Base-by-base conservation (phyloP, 2,888 invertebrate genomes). In the Heliconius sara region DNA sequence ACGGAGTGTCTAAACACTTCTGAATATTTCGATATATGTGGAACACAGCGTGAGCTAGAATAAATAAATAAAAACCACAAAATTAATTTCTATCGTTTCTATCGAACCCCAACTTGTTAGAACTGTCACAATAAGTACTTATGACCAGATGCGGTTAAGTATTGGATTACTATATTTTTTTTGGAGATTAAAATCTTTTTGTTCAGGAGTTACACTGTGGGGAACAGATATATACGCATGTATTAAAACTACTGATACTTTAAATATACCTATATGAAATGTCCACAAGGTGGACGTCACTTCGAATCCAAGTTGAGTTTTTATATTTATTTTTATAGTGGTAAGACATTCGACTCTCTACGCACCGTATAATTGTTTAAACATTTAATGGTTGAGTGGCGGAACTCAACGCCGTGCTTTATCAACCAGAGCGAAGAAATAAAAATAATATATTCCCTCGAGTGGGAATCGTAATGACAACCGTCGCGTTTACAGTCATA, bases 181-280 rank as follows among this genome's bases (percentile, higher is more conserved):
- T 39, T 76, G 75, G 83, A 84, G 85, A 86, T 85, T 85, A 86
- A 65, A 65, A 27, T 65, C 65, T 65, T 70, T 43, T 70, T 65
- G 65, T 65, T 30, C 70, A 43, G 83, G 82, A 83, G 83, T n/a
- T 60, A n/a, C n/a, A n/a, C 82, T 84, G 76, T n/a, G n/a, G 70
- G 70, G 70, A 39, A 30, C 22, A 70, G 27, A 65, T 27, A 63
- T 57, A 60, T 60, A n/a, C n/a, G 57, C 57, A 10, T 60, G 10
- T 52, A 52, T 52, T 52, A 52, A 52, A 52, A 52, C 7, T 6
- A 7, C 52, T 6, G 19, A 52, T 52, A 19, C 52, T 52, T 52
- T 19, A 52, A 52, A 52, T 52, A 52, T 52, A 52, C 6, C 5
- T 47, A 47, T 16, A 1, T 47, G 6, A 52, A 52, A 52, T 52